A percentile compares a stretch with the other conserved stretches of the same genome.
These are phyloP conservation scores for Gymnopithys bicolor DNA, from an alignment of 2,797 vertebrate genomes.

Conservation along the genomic window DNA sequence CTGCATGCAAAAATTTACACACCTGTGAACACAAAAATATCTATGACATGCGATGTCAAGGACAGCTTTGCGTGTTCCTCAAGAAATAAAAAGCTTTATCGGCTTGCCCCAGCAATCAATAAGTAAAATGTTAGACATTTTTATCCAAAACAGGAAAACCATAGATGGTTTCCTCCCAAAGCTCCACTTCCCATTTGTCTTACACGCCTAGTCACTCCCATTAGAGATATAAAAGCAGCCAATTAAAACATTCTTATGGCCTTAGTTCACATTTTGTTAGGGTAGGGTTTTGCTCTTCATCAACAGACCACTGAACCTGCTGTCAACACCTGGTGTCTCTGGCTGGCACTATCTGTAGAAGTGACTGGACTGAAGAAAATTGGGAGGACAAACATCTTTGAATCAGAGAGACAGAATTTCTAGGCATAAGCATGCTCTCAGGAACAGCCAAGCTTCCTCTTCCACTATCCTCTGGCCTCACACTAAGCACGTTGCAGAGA, in stretches of 20 bases:
- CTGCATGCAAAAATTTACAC: neutral
- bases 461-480: neutral
- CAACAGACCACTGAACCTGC: neutral
- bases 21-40: neutral
- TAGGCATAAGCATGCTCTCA: neutral
- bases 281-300: neutral
- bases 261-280: neutral
- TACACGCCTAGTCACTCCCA: neutral
- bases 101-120: neutral
- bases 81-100: neutral
- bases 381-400: neutral
- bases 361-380: neutral
- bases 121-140: neutral
- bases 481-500: neutral
- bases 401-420: neutral
- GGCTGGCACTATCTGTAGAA: neutral
- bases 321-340: neutral
- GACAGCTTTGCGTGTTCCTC: neutral
- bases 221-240: neutral
- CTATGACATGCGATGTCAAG: neutral
- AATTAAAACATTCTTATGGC: neutral
- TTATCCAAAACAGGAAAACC: neutral
- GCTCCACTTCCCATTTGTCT: neutral
- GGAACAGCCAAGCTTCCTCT: neutral
- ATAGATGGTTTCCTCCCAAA: neutral